Evolutionary conservation across 1,140 invertebrate genomes (phyloP), one percentile per base, ranked within the genome.

Genomic region (Lamellibrachia luymesi): DNA sequence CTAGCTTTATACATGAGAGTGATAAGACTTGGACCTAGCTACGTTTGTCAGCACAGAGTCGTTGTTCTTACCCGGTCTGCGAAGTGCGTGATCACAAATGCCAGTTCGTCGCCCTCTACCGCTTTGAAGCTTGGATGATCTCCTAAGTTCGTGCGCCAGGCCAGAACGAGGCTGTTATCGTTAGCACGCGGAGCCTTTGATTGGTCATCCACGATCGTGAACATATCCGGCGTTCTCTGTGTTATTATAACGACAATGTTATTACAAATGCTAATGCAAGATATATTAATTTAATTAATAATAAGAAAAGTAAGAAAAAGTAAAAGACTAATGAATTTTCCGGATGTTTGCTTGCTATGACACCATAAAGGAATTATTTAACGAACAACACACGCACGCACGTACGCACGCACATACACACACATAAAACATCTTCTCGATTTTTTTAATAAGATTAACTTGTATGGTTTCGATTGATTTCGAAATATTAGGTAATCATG

Each of bases 21-120:
- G n/a, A n/a, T n/a, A n/a, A n/a, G n/a, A 38, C 1, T 1, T 38
- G 38, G 38, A 38, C 38, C 38, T 38, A 38, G 38, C 38, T 38
- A 38, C 38, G 38, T 0, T 0, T 91, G 90, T 1, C 6, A 50
- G 17, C 10, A 51, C 51, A 50, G 25, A 1, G 51, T n/a, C 0
- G 6, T n/a, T 27, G n/a, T 10, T 50, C 1, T 93, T 64, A 94
- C 93, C 17, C n/a, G 2, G 51, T 97, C 98, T 89, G 98, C 98
- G 95, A 98, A 98, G 96, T 98, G 98, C 64, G 98, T 97, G 17
- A 98, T 97, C 10, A 97, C 97, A 95, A 98, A 98, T n/a, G 94
- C 93, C 94, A 97, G 97, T 64, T 97, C 96, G 2, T 97, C 97
- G 94, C 98, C 97, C 13, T 97, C 97, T 95, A 98, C 98, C 5